Evolutionary conservation across 1,140 invertebrate genomes (phyloP), one percentile per base, ranked within the genome.

Genomic region (Procambarus clarkii): DNA sequence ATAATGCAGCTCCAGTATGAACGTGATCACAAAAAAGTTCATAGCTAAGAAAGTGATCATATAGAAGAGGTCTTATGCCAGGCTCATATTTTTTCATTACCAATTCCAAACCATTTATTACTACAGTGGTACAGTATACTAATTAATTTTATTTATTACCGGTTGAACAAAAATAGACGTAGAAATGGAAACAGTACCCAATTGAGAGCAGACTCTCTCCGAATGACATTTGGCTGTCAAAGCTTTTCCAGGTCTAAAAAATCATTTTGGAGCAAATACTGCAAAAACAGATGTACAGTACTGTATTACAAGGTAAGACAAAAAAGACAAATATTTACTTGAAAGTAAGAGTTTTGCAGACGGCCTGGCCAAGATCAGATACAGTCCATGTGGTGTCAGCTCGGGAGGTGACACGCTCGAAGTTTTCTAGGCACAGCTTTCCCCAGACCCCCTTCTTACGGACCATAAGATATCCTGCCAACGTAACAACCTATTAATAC

Each of bases 291-390:
- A 54, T 9, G 13, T 9, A 4, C 13, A 54, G 34, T 34, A 34
- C 34, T 34, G 34, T 34, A 34, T 79, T 15, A 34, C 13, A 15
- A 24, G 21, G 24, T 7, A 24, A 54, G 13, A 54, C 50, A 60
- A 8, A 8, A 44, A 3, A 7, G 50, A 54, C 8, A 34, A 34
- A 34, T 34, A 94, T 95, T 95, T 94, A 97, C 97, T 96, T 96
- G 94, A 96, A 97, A 15, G 97, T 97, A 94, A 97, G 96, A 0
- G 97, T 96, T 93, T 96, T 96, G 94, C 97, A 98, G 8, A 97
- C 96, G 3, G 97, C 96, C 93, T 96, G 95, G 3, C 97, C 97
- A 44, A 98, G 95, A 94, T 97, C 97, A 46, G 96, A 95, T 69
- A 97, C 94, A 92, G 96, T 95, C 94, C 96, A 96, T 8, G 95